Conservation (phyloP, 1,140 invertebrate species). For the Drosophila willistoni region DNA sequence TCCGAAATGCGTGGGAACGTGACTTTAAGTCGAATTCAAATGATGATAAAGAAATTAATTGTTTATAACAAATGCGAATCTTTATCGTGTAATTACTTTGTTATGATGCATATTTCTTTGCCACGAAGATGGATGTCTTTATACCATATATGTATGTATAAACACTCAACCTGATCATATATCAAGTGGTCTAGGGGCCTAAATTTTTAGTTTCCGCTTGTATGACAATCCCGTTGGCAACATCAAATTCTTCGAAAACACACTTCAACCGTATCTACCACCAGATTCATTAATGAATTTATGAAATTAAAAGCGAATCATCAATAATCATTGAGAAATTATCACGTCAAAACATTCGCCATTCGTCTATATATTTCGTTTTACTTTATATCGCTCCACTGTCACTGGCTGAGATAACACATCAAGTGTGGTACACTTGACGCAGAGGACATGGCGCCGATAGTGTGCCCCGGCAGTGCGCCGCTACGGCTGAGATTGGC, state of each 20-base stretch:
- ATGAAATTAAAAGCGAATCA: conserved; percentile 44
- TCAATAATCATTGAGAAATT: conserved; percentile 21
- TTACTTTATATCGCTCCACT: background rate
- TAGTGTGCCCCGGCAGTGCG: background rate
- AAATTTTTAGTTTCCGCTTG: background rate
- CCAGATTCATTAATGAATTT: conserved; percentile 28
- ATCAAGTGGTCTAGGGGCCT: background rate
- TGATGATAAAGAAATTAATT: no score
- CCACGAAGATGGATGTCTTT: no score
- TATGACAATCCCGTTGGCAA: background rate
- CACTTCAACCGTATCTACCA: background rate
- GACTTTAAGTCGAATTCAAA: no score
- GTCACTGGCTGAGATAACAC: background rate
- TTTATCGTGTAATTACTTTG: no score
- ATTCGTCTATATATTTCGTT: conserved; percentile 6
- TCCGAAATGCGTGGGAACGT: no score
- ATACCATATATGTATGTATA: no score
- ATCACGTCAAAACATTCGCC: conserved; percentile 4
- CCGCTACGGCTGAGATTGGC: background rate
- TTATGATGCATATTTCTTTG: no score
- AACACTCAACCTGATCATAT: no score
- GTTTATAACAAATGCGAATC: no score
- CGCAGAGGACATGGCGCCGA: conserved; percentile 17
- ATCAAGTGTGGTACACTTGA: conserved; percentile 1
- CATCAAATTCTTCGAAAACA: background rate